Conservation (phyloP, 1,140 invertebrate genomes). For the Drosophila carrolli region DNA sequence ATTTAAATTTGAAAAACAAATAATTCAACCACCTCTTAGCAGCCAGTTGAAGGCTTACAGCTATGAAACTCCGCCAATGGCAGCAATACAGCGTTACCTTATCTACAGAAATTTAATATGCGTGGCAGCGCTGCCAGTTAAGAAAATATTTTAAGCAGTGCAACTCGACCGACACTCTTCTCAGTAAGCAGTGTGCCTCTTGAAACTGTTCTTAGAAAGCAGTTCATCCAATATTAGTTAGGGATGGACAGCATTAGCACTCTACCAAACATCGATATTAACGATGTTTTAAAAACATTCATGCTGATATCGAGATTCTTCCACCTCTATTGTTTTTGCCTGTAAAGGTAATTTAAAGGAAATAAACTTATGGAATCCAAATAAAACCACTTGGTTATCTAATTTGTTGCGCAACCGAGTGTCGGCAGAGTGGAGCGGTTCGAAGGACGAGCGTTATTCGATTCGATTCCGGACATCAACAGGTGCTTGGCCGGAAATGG, state of each 20-base stretch:
- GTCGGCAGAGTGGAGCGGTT: not conserved
- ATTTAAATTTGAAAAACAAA: no score
- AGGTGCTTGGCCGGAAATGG: constrained; percentile 85
- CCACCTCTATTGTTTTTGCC: not conserved
- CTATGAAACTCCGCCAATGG: not conserved
- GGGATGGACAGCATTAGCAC: no score
- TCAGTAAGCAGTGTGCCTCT: no score
- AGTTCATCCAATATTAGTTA: no score
- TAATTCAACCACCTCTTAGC: not conserved
- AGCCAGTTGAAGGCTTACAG: not conserved
- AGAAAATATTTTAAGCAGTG: no score
- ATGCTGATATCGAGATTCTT: no score
- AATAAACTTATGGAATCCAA: not conserved
- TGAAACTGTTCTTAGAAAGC: no score
- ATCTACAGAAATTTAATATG: not conserved
- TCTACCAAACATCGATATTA: no score
- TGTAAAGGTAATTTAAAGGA: constrained; percentile 7
- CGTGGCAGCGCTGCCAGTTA: not conserved
- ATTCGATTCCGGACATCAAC: constrained; percentile 51
- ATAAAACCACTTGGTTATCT: not conserved
- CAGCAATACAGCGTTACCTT: not conserved
- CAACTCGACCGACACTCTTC: no score
- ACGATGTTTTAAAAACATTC: no score
- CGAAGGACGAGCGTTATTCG: not conserved
- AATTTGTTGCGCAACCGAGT: constrained; percentile 16